Evolutionary conservation across 2,888 invertebrate genomes (phyloP), one percentile per base, ranked within the genome.

Genomic region (Muschampia plurimacula): DNA sequence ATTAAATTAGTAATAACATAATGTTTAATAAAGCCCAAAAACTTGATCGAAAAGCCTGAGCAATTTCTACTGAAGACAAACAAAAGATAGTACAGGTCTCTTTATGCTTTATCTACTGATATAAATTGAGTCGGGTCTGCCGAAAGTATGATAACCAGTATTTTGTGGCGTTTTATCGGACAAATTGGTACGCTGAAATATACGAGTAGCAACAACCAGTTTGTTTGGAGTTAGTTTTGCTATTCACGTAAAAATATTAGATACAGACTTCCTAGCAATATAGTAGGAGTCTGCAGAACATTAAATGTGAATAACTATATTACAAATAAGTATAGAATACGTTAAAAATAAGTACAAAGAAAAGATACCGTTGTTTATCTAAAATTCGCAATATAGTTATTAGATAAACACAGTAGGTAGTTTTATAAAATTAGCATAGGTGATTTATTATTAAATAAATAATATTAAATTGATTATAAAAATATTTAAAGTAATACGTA

Each of bases 161-260:
- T 79, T 92, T 90, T 90, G 92, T 94, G 94, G 94, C 91, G 93
- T 94, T 94, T 92, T 93, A 93, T 93, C 93, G 94, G 94, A 94
- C 94, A 93, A 92, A 92, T 78, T 93, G 89, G 86, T 91, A 91
- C 83, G 80, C 83, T 88, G 77, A 85, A 83, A 83, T 84, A 55
- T 84, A 90, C 8, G 22, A 55, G 22, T 91, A 93, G 93, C 93
- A 93, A 91, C 84, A 83, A 88, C 94, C 94, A 94, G 93, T 94
- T 93, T 84, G 92, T 91, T 88, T 94, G 94, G 94, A 91, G 94
- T 94, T 94, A 93, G 88, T 90, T 86, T 92, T 93, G 93, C 93
- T 92, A 90, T 89, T 88, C 87, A 91, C 89, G 89, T 83, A 86
- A 85, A 57, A 82, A 76, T 80, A 83, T 82, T 84, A 88, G 84